Evolutionary conservation across 2,113 vertebrate genomes (phyloP).

Genomic region (Pampusana beccarii): DNA sequence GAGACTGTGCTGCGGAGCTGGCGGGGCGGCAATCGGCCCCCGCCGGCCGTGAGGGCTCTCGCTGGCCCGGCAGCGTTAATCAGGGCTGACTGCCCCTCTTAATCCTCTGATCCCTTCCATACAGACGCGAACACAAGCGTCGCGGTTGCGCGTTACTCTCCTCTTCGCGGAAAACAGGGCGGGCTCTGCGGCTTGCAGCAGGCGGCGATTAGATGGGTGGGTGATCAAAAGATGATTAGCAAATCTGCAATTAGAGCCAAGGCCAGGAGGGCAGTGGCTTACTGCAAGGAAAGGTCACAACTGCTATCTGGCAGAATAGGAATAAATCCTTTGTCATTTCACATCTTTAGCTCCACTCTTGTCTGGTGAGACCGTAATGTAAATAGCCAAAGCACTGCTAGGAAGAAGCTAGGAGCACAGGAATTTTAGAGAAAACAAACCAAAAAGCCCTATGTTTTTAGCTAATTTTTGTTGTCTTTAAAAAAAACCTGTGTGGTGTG

Average conservation of each 20-base stretch:
- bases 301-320: background rate
- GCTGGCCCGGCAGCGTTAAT: background rate
- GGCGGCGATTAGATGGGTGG: background rate
- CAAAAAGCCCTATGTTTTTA: background rate
- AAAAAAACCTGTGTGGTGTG: background rate
- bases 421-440: background rate
- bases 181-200: background rate
- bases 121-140: background rate
- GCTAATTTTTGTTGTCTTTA: background rate
- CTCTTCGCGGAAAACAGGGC: background rate
- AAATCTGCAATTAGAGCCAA: conserved; percentile 27
- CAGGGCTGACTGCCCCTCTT: conserved; percentile 12
- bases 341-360: background rate
- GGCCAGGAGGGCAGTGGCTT: conserved; percentile 42
- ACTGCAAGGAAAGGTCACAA: background rate
- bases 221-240: conserved; percentile 34
- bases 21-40: background rate
- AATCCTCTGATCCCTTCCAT: conserved; percentile 48
- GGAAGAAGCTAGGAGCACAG: background rate
- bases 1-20: background rate
- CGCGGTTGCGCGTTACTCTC: background rate
- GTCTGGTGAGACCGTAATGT: background rate
- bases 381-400: background rate
- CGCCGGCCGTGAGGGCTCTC: background rate
- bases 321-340: background rate